Evolutionary conservation across 35 echinoderm and acorn worm genomes (phyloP), one percentile per base, ranked within the genome.

Genomic region (Lytechinus variegatus): DNA sequence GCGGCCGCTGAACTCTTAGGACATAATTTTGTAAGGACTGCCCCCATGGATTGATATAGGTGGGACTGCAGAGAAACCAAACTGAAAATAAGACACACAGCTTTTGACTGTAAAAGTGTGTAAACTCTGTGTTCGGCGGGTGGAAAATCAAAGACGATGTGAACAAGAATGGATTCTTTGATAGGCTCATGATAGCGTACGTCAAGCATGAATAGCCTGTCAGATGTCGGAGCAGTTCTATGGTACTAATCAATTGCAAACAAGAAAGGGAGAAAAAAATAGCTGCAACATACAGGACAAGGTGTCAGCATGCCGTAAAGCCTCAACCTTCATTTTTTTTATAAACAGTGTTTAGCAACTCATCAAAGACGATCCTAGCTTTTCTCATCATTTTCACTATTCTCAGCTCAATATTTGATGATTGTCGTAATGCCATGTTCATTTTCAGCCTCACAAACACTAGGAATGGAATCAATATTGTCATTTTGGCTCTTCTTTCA

Each of bases 1-100:
- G 86, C 93, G 27, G 96, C 98, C 14, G 57, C 54, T 5, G 95
- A 96, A 24, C 95, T 99, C 16, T 90, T 98, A 92, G 16, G 96
- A 27, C 98, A 99, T 53, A 95, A 94, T 54, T 99, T 99, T 97
- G 98, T 99, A 55, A 98, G 94, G 87, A 95, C 96, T 54, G 95
- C 88, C 66, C 92, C 91, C 10, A 94, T 97, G 27, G 97, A 97
- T 91, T 90, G 88, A 44, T 52, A 54, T 52, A 90, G 28, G 14
- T 10, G 88, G 88, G 8, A 33, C 88, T 7, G 16, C 52, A 0
- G 33, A 29, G 88, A 90, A 12, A 90, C 13, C 52, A 33, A 79
- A 79, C 19, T 0, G 8, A 24, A 24, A 24, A 24, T 24, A 24
- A 79, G n/a, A 79, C 66, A 79, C 19, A 21, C n/a, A 79, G 66